phyloP scores from a whole-genome alignment of 2,797 vertebrate species.

The Delichon dasypus region DNA sequence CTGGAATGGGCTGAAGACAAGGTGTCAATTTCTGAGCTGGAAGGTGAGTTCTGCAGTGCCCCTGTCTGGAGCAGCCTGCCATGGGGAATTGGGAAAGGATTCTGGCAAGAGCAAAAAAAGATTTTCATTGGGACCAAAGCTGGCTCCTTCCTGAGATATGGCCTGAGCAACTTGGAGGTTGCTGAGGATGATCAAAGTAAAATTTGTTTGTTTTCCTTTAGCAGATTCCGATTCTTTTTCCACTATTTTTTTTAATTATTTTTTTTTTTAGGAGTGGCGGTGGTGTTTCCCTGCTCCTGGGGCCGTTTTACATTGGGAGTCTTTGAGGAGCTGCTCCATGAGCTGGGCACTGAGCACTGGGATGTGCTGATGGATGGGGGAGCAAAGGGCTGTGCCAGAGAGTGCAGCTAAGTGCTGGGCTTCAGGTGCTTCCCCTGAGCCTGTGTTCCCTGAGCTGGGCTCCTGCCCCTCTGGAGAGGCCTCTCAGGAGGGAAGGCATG shows the following conservation, averaged over 20 bases:
- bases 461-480: background rate
- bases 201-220: background rate
- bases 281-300: background rate
- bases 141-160: background rate
- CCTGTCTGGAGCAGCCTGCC: background rate
- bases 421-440: background rate
- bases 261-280: rapidly evolving
- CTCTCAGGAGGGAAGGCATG: background rate
- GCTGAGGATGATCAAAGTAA: background rate
- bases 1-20: background rate
- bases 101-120: background rate
- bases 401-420: background rate
- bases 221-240: background rate
- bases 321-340: background rate
- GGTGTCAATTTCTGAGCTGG: rapidly evolving
- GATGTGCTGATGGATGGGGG: background rate
- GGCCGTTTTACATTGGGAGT: rapidly evolving
- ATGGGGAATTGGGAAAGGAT: rapidly evolving
- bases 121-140: background rate
- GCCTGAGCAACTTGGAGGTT: background rate
- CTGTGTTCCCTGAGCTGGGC: background rate
- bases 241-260: background rate
- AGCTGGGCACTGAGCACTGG: rapidly evolving
- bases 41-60: background rate
- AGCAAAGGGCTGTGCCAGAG: background rate